These are phyloP conservation scores for Papilio helenus DNA, from an alignment of 1,140 invertebrate genomes.

Conservation along the genomic window DNA sequence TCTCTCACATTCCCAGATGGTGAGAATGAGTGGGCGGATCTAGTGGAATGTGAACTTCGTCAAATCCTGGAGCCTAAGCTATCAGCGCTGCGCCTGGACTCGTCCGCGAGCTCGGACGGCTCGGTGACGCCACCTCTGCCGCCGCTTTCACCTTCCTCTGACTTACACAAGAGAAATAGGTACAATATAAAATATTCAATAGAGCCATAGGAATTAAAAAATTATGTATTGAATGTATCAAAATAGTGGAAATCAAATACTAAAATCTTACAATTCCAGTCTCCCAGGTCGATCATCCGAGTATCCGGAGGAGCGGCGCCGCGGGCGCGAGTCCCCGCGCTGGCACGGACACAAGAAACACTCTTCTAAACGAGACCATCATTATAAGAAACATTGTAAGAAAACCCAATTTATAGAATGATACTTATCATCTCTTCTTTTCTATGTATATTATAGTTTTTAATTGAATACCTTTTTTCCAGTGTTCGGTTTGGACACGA, in stretches of 20 bases:
- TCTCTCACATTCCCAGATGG: slow-evolving; percentile 76
- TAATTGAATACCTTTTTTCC: slow-evolving; percentile 48
- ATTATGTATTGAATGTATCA: no score
- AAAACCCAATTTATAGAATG: no score
- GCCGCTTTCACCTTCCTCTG: slow-evolving; percentile 86
- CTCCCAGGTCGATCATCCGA: slow-evolving; percentile 69
- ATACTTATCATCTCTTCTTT: neutral
- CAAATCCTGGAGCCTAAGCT: slow-evolving; percentile 89
- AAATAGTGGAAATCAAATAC: neutral
- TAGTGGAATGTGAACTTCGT: slow-evolving; percentile 90
- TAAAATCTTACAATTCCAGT: slow-evolving; percentile 48
- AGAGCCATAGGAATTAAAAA: neutral
- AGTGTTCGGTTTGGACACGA: slow-evolving; percentile 89
- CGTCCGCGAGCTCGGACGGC: slow-evolving; percentile 83
- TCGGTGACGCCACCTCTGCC: slow-evolving; percentile 90
- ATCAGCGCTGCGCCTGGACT: slow-evolving; percentile 82
- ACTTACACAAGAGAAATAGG: slow-evolving; percentile 74
- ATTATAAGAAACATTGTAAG: slow-evolving; percentile 82
- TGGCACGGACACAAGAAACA: slow-evolving; percentile 80
- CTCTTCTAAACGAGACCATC: slow-evolving; percentile 76
- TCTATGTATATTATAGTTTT: neutral
- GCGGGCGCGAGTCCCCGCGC: slow-evolving; percentile 72
- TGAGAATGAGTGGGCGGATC: slow-evolving; percentile 92
- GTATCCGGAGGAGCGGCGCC: slow-evolving; percentile 68
- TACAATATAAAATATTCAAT: slow-evolving; percentile 40